Evolutionary conservation across 1,140 invertebrate species (phyloP), one percentile per base, ranked within the genome.

Genomic region (Batillaria attramentaria): DNA sequence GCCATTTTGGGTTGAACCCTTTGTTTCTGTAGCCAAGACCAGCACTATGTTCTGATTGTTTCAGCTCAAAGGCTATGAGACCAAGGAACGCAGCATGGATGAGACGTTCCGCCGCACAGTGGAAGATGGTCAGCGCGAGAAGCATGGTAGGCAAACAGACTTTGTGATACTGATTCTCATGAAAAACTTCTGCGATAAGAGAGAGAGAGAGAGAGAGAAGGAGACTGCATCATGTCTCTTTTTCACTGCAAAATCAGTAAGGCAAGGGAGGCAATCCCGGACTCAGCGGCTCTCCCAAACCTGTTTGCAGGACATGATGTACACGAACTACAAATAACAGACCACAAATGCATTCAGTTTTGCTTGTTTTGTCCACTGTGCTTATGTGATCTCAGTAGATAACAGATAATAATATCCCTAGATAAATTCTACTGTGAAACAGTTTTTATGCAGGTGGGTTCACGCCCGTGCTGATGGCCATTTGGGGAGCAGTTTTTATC

Each of bases 41-140:
- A n/a, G n/a, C n/a, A 54, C n/a, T 54, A 16, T 54, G 13, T 54
- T 20, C 8, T 70, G 35, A 65, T 70, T 66, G 24, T 79, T 80
- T 13, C 74, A 86, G 85, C 39, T 86, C 24, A 74, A 74, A 70
- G 77, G 80, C 68, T 76, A 82, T 54, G 83, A 85, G 54, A 81
- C 77, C 54, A 84, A 81, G 72, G 84, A 87, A 60, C 81, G 77
- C 65, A 84, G 79, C 54, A 68, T 82, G 16, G 83, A 83, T 76
- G 83, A 87, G n/a, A 78, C 81, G 4, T 83, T 81, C 43, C 77
- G 81, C 31, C 77, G 78, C 75, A 84, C 80, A 57, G 74, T 87
- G 42, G 83, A 84, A 70, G 79, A 74, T 66, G 62, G 74, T 18
- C 79, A 85, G 50, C 79, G 79, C 42, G 84, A 85, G 39, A 83